A percentile compares a stretch with the other conserved stretches of the same genome.
Evolutionary conservation across 2,113 vertebrate species (phyloP).

Genomic region (Isichthys henryi): DNA sequence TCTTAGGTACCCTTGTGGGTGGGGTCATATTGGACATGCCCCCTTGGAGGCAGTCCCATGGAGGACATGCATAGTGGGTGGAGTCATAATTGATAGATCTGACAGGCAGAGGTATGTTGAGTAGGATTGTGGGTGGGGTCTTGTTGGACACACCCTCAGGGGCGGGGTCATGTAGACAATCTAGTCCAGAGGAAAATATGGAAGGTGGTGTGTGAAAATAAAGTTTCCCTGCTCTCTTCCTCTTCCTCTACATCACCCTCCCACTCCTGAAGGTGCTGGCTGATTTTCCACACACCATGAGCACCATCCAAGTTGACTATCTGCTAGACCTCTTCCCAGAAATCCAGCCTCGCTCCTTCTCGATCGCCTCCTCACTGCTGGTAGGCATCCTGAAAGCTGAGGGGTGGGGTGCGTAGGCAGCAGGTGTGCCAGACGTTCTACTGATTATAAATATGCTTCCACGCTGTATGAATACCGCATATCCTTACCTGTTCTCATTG

Average conservation of each 20-base stretch:
- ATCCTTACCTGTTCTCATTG: neutral
- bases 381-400: constrained; percentile 47
- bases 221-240: neutral
- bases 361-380: constrained; percentile 80
- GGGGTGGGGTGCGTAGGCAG: neutral
- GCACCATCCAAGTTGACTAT: constrained; percentile 64
- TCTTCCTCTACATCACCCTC: neutral
- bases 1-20: too few relatives aligned
- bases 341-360: constrained; percentile 85
- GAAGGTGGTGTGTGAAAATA: neutral
- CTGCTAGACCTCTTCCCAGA: constrained; percentile 82
- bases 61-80: rapidly evolving
- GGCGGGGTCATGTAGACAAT: neutral
- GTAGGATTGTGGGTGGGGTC: neutral
- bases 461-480: too few relatives aligned
- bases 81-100: neutral
- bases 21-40: neutral
- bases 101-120: neutral
- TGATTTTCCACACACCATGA: constrained; percentile 79
- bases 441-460: neutral
- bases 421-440: neutral
- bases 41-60: neutral
- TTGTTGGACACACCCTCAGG: neutral
- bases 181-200: neutral
- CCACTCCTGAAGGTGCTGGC: constrained; percentile 62